These are phyloP conservation scores for Leucopsar rothschildi DNA, from an alignment of 2,113 vertebrate species.

Conservation along the genomic window DNA sequence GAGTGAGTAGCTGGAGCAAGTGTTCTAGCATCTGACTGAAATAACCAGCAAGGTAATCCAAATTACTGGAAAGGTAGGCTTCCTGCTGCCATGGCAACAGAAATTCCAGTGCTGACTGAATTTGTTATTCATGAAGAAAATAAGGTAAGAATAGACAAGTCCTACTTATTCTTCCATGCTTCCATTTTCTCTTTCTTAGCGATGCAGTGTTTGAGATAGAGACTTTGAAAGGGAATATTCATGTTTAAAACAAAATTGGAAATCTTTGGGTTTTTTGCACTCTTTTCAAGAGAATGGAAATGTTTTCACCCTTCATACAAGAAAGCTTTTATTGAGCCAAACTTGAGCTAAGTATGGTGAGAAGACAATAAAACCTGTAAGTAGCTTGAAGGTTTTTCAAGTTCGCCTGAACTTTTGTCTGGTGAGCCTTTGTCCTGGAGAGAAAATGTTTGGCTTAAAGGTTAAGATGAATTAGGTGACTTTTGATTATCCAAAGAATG, in stretches of 20 bases:
- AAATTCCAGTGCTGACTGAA: not conserved
- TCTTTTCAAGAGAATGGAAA: not conserved
- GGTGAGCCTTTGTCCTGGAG: not conserved
- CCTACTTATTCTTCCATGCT: not conserved
- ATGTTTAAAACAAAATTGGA: not conserved
- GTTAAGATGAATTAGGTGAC: constrained; percentile 46
- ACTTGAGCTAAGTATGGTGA: not conserved
- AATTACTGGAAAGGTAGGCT: not conserved
- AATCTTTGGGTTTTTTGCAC: not conserved
- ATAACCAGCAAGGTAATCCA: not conserved
- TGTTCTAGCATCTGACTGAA: not conserved
- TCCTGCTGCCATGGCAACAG: not conserved
- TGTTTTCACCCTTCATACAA: not conserved
- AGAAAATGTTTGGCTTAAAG: constrained; percentile 26
- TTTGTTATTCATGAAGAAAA: not conserved
- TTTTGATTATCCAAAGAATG: constrained; percentile 10
- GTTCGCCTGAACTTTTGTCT: not conserved
- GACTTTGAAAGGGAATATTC: not conserved
- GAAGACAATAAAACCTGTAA: constrained; percentile 18
- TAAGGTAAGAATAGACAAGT: not conserved
- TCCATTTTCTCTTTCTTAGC: constrained; percentile 1
- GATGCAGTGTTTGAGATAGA: not conserved
- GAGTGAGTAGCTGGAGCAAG: not conserved
- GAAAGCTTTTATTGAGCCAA: constrained; percentile 9
- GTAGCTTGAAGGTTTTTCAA: not conserved